Conservation (phyloP, 2,113 vertebrate genomes). For the Bagarius yarrelli region DNA sequence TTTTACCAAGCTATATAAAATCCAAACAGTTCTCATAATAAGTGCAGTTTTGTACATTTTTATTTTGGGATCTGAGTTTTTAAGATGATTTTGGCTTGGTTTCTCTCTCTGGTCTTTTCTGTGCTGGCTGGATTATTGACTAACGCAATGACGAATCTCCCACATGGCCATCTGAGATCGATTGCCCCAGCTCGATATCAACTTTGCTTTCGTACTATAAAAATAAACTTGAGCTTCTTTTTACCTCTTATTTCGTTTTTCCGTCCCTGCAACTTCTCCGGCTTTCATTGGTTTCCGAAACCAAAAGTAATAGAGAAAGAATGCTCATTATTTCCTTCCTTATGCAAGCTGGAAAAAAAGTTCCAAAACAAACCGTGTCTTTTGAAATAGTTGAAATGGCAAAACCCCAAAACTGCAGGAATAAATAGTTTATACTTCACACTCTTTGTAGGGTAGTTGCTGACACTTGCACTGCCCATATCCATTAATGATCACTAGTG, state of each 20-base stretch:
- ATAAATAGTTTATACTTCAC: constrained; percentile 92
- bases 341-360: constrained; percentile 59
- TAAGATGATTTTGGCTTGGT: constrained; percentile 61
- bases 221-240: constrained; percentile 78
- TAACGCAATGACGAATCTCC: constrained; percentile 67
- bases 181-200: constrained; percentile 75
- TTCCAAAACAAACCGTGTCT: constrained; percentile 76
- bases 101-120: constrained; percentile 56
- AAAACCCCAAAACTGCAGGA: constrained; percentile 66
- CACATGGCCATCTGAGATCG: constrained; percentile 69
- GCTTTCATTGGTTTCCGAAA: constrained; percentile 63
- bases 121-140: constrained; percentile 71
- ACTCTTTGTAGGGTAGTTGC: constrained; percentile 99
- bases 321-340: constrained; percentile 52
- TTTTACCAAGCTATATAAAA: constrained; percentile 57
- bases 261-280: constrained; percentile 50
- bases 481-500: constrained; percentile 97
- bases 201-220: constrained; percentile 74
- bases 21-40: constrained; percentile 56
- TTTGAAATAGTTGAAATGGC: constrained; percentile 74
- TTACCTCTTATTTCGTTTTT: constrained; percentile 55
- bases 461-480: constrained; percentile 99
- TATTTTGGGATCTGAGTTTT: constrained; percentile 49
- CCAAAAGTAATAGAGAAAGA: constrained; percentile 70
- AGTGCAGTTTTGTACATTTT: constrained; percentile 21